These are phyloP conservation scores for Thymallus thymallus DNA, from an alignment of 2,113 vertebrate species.

Conservation along the genomic window DNA sequence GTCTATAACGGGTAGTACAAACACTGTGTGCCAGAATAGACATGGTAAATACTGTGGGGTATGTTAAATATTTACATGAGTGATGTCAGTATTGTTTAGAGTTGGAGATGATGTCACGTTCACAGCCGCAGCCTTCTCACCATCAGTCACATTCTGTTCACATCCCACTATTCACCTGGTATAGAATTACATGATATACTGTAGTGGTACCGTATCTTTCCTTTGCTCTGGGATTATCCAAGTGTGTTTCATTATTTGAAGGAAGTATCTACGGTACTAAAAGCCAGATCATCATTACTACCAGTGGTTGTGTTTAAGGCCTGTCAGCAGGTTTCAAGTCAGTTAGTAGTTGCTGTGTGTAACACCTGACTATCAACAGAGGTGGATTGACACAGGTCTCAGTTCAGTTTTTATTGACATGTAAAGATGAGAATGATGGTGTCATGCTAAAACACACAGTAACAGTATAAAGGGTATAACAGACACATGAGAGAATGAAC, in stretches of 20 bases:
- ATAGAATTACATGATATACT: no score
- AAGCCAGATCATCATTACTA: no score
- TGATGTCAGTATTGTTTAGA: constrained; percentile 46
- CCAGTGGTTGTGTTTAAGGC: no score
- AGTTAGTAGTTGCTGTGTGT: neutral
- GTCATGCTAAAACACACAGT: constrained; percentile 47
- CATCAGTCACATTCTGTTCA: neutral
- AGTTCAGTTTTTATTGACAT: constrained; percentile 5
- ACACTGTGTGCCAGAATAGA: constrained; percentile 44
- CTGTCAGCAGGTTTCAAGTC: no score
- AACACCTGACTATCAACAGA: neutral
- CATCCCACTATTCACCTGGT: neutral
- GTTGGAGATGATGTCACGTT: constrained; percentile 38
- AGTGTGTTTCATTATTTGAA: no score
- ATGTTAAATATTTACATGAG: constrained; percentile 57
- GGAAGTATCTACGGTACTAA: no score
- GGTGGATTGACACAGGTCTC: neutral
- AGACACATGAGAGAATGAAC: constrained; percentile 24
- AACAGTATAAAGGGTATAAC: constrained; percentile 37
- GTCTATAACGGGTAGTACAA: constrained; percentile 11
- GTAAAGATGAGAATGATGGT: constrained; percentile 22
- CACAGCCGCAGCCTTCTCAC: constrained; percentile 1
- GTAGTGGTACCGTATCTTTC: no score
- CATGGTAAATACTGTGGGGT: constrained; percentile 24
- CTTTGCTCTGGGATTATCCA: no score